A percentile compares a stretch with the other conserved stretches of the same genome.
Evolutionary conservation across 2,888 invertebrate genomes (phyloP).

Genomic region (Gortyna flavago): DNA sequence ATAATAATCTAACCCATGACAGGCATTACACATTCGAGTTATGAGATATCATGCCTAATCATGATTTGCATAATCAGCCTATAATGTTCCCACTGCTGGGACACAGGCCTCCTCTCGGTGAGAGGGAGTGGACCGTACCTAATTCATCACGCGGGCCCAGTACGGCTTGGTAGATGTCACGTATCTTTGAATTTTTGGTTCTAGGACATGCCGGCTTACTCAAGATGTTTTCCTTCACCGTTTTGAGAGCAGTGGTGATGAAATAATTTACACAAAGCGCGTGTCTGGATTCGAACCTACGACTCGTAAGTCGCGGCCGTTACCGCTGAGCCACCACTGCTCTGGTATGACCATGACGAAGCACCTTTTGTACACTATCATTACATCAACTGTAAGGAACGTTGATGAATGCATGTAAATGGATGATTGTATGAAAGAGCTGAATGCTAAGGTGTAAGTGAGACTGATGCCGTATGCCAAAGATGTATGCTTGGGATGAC

Average conservation of each 20-base stretch:
- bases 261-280: no score
- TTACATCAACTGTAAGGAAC: background rate
- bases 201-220: background rate
- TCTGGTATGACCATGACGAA: background rate
- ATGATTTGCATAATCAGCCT: background rate
- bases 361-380: background rate
- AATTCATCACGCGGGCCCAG: background rate
- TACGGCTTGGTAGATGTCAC: background rate
- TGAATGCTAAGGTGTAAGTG: no score
- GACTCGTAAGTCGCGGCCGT: no score
- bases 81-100: background rate
- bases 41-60: background rate
- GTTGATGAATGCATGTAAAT: no score
- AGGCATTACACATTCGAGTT: background rate
- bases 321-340: no score
- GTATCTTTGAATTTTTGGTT: background rate
- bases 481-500: no score
- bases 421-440: no score
- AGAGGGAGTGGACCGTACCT: background rate
- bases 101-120: background rate
- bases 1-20: background rate
- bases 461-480: no score
- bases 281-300: no score
- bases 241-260: background rate
- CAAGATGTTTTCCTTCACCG: background rate